These are phyloP conservation scores for Aix galericulata DNA, from an alignment of 2,113 vertebrate species.

Conservation along the genomic window DNA sequence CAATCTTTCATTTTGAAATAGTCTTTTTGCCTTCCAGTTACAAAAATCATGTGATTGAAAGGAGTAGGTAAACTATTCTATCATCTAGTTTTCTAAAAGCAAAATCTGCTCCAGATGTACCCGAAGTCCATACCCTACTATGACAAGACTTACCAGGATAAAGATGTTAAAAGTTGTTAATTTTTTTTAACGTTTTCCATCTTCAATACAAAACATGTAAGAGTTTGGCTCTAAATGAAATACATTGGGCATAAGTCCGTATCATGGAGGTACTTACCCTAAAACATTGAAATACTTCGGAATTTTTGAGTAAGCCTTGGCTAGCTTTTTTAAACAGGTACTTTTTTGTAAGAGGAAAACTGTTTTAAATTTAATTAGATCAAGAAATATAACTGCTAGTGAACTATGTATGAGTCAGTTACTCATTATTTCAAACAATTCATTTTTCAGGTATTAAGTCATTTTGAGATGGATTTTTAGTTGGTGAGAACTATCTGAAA, in stretches of 20 bases:
- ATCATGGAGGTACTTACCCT: not conserved
- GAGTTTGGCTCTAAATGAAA: not conserved
- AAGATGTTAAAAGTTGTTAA: not conserved
- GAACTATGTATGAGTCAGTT: not conserved
- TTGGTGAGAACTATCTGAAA: not conserved
- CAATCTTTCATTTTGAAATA: not conserved
- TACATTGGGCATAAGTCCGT: not conserved
- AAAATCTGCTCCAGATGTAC: not conserved
- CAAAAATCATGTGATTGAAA: not conserved
- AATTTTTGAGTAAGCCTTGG: not conserved
- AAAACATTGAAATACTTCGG: not conserved
- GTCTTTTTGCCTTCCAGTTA: not conserved
- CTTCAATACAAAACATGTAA: not conserved
- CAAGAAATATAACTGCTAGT: not conserved
- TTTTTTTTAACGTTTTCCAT: not conserved
- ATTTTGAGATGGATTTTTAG: not conserved
- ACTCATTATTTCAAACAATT: not conserved
- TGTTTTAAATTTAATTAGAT: not conserved
- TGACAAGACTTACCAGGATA: not conserved
- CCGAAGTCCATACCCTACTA: not conserved
- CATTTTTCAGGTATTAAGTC: not conserved
- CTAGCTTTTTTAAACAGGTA: not conserved
- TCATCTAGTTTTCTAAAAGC: not conserved
- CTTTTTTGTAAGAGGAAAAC: not conserved
- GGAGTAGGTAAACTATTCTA: not conserved